phyloP scores from a whole-genome alignment of 2,113 vertebrate genomes.

The Amblyornis subalaris region DNA sequence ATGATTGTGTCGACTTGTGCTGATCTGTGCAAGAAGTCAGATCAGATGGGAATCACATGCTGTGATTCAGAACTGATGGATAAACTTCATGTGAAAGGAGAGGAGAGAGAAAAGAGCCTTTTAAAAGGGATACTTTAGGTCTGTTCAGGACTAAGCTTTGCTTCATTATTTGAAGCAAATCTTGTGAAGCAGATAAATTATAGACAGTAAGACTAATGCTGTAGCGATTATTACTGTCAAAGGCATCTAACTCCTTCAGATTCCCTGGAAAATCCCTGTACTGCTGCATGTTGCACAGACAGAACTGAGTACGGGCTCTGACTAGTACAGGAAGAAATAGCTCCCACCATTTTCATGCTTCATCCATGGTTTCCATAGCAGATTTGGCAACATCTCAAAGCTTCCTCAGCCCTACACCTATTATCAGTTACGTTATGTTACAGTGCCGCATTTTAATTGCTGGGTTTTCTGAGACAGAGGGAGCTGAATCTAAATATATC shows the following conservation, averaged over 20 bases:
- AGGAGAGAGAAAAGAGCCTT: background rate
- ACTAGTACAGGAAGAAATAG: background rate
- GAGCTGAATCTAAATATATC: conserved; percentile 69
- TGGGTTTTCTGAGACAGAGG: conserved; percentile 63
- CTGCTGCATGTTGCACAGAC: background rate
- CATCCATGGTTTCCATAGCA: conserved; percentile 33
- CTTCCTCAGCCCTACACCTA: conserved; percentile 30
- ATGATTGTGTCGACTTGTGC: fast-evolving
- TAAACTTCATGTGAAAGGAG: background rate
- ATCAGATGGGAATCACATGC: background rate
- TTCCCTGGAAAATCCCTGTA: background rate
- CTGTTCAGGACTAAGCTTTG: background rate
- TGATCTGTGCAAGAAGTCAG: background rate
- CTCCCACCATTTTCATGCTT: background rate
- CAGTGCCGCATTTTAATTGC: conserved; percentile 67
- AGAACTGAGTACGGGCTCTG: fast-evolving
- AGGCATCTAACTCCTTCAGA: background rate
- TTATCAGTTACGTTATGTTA: conserved; percentile 52
- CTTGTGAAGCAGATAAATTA: background rate
- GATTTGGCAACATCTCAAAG: conserved; percentile 24
- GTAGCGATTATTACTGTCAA: background rate
- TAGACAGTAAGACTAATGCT: background rate
- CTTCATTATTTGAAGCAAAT: background rate
- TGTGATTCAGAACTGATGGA: background rate
- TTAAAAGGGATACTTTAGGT: background rate